Conservation (phyloP, 2,888 invertebrate species). For the Rhodophaea formosa region DNA sequence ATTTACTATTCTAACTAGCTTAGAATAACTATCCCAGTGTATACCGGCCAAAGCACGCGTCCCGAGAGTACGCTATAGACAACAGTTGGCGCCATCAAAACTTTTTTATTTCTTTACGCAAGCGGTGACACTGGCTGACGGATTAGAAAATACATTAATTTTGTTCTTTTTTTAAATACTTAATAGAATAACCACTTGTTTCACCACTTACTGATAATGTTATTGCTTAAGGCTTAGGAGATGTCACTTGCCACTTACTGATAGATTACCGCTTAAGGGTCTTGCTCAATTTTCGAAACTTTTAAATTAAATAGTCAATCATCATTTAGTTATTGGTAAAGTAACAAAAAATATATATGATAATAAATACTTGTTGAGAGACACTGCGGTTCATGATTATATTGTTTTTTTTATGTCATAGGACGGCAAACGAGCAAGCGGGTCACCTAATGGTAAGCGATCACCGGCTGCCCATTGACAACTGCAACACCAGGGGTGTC, state of each 20-base stretch:
- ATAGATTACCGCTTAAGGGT: neutral
- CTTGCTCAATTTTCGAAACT: neutral
- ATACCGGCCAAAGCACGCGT: conserved; percentile 1
- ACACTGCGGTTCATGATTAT: too few relatives aligned
- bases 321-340: too few relatives aligned
- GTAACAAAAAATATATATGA: too few relatives aligned
- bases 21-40: neutral
- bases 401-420: too few relatives aligned
- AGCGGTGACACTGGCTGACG: conserved; percentile 44
- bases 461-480: too few relatives aligned
- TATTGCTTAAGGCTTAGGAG: conserved; percentile 6
- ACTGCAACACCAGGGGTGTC: too few relatives aligned
- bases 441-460: too few relatives aligned
- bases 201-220: conserved; percentile 14
- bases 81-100: conserved; percentile 45
- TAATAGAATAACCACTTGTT: conserved; percentile 10
- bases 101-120: conserved; percentile 33
- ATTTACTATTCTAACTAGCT: too few relatives aligned
- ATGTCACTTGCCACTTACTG: conserved; percentile 6
- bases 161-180: conserved; percentile 15
- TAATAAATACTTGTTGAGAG: too few relatives aligned
- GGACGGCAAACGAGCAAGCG: too few relatives aligned
- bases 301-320: neutral
- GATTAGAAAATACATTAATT: conserved; percentile 26
- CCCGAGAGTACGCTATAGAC: too few relatives aligned